Percentiles rank a stretch among this genome's conserved stretches.
These are phyloP conservation scores for Zaprionus davidi DNA, from an alignment of 1,140 invertebrate genomes.

Conservation along the genomic window DNA sequence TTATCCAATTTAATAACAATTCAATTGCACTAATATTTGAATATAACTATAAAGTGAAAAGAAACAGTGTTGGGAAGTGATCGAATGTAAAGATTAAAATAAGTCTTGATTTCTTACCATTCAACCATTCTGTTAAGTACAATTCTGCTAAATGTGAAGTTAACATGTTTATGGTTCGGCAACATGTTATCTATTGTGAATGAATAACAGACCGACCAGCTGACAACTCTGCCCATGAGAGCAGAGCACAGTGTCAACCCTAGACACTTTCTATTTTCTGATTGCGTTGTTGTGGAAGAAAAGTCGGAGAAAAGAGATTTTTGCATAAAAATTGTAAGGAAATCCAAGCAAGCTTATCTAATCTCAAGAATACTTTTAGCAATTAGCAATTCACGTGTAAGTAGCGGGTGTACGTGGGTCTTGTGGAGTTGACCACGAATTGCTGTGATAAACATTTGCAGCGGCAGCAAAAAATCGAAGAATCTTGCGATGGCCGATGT, in stretches of 20 bases:
- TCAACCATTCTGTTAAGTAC: not conserved
- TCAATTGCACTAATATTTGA: no score
- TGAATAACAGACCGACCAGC: constrained; percentile 17
- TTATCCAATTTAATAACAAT: no score
- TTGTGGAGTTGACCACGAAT: constrained; percentile 25
- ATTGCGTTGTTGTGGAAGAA: constrained; percentile 76
- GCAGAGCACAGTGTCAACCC: constrained; percentile 24
- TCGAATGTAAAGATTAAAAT: no score
- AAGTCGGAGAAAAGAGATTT: constrained; percentile 54
- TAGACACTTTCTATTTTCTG: constrained; percentile 77
- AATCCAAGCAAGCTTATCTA: not conserved
- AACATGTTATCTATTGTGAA: constrained; percentile 18
- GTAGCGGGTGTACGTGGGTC: constrained; percentile 22
- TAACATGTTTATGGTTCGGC: not conserved
- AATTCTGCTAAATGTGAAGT: not conserved
- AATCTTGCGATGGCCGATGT: constrained; percentile 73
- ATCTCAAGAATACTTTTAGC: not conserved
- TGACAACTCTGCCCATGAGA: constrained; percentile 32
- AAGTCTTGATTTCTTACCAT: no score
- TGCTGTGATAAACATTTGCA: constrained; percentile 40
- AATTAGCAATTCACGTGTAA: constrained; percentile 21
- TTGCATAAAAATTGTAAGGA: constrained; percentile 11
- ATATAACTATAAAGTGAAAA: no score
- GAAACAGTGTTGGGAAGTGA: no score
- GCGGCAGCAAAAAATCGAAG: constrained; percentile 55